phyloP scores from a whole-genome alignment of 1,140 invertebrate genomes.

The Drosophila micromelanica region DNA sequence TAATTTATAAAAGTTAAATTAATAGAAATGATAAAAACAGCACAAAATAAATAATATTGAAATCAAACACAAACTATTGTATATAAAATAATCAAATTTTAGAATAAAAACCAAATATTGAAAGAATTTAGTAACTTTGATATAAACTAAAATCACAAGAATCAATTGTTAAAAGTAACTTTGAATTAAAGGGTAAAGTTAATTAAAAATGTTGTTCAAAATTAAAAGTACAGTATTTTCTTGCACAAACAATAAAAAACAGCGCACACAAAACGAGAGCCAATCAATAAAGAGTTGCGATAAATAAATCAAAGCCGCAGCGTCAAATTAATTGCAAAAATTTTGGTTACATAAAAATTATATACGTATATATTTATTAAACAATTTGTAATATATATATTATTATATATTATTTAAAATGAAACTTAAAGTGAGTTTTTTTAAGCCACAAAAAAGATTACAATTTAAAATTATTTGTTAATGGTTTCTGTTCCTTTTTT shows the following conservation, averaged over 20 bases:
- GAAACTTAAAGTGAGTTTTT: conserved; percentile 43
- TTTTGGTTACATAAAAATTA: conserved; percentile 53
- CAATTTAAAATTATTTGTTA: conserved; percentile 34
- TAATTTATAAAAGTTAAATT: neutral
- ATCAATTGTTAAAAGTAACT: neutral
- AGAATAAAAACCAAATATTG: neutral
- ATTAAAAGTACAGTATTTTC: conserved; percentile 71
- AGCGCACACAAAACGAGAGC: conserved; percentile 52
- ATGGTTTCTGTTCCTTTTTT: conserved; percentile 10
- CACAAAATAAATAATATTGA: neutral
- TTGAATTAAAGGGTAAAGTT: neutral
- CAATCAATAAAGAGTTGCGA: conserved; percentile 36
- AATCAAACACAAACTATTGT: neutral
- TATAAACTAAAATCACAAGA: neutral
- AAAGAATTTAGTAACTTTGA: neutral
- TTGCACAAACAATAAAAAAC: conserved; percentile 59
- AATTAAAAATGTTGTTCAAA: conserved; percentile 14
- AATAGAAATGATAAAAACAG: neutral
- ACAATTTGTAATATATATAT: conserved; percentile 54
- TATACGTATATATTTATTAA: conserved; percentile 58
- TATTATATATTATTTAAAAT: conserved; percentile 48
- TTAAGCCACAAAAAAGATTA: conserved; percentile 47
- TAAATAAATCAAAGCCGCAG: conserved; percentile 49
- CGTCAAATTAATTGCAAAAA: conserved; percentile 40
- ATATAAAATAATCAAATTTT: neutral